These are phyloP conservation scores for Nesospiza acunhae DNA, from an alignment of 2,113 vertebrate species.

Conservation along the genomic window DNA sequence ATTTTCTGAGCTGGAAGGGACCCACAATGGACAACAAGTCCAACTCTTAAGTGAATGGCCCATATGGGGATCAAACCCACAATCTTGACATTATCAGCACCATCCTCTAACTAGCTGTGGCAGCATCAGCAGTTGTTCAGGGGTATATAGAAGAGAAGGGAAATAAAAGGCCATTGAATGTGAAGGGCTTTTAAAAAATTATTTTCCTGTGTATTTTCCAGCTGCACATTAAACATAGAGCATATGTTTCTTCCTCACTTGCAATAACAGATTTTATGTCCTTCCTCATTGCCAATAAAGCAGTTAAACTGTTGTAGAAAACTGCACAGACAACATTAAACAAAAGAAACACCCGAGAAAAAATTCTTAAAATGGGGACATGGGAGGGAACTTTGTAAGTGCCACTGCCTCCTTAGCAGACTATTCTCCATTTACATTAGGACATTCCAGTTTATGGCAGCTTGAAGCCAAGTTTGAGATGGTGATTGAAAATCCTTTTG, in stretches of 20 bases:
- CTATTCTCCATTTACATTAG: background rate
- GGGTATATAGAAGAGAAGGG: background rate
- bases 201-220: background rate
- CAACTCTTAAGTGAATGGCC: background rate
- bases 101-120: background rate
- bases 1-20: background rate
- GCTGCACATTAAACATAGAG: background rate
- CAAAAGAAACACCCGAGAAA: background rate
- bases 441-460: background rate
- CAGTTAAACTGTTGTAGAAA: background rate
- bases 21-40: background rate
- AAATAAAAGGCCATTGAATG: background rate
- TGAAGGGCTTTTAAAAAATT: background rate
- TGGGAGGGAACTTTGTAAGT: background rate
- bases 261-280: background rate
- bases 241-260: background rate
- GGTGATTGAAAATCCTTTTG: background rate
- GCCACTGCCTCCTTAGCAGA: background rate
- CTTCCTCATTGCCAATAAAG: background rate
- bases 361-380: background rate
- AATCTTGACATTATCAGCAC: background rate
- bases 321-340: background rate
- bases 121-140: background rate
- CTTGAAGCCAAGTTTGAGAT: background rate
- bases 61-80: background rate